A percentile compares a stretch with the other conserved stretches of the same genome.
Conservation (phyloP, 1,140 invertebrate genomes). For the Physella acuta region DNA sequence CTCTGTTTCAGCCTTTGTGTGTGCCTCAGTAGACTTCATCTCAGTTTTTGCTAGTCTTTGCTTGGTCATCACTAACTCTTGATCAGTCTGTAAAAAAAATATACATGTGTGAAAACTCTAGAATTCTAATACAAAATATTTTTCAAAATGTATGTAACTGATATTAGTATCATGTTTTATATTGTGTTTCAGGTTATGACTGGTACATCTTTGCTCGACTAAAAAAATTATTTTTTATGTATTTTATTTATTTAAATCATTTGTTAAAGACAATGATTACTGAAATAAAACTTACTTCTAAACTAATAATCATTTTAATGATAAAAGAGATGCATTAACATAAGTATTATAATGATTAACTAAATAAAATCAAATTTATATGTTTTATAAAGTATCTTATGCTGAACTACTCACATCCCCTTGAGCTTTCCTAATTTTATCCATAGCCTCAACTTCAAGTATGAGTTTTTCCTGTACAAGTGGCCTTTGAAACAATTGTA, state of each 20-base stretch:
- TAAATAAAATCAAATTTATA: no score
- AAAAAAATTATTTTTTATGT: no score
- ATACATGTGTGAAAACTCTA: no score
- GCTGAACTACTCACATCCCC: slow-evolving; percentile 39
- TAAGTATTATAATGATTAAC: not conserved
- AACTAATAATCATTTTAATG: not conserved
- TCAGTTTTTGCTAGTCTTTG: slow-evolving; percentile 48
- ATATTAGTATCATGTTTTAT: no score
- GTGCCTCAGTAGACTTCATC: slow-evolving; percentile 48
- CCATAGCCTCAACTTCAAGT: slow-evolving; percentile 55
- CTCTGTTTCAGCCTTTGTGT: slow-evolving; percentile 52
- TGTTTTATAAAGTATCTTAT: no score
- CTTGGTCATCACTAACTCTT: slow-evolving; percentile 51
- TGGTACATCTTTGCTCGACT: no score
- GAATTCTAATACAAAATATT: no score
- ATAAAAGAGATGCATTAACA: not conserved
- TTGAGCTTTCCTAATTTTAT: slow-evolving; percentile 55
- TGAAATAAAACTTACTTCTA: not conserved
- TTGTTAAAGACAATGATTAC: no score
- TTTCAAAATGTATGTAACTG: no score
- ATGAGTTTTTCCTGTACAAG: slow-evolving; percentile 56
- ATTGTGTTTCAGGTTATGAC: no score
- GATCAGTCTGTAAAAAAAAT: slow-evolving; percentile 45
- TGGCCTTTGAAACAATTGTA: slow-evolving; percentile 38
- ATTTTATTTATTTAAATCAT: no score